These are phyloP conservation scores for Onthophagus sagittarius DNA, from an alignment of 2,888 invertebrate genomes.

Conservation along the genomic window DNA sequence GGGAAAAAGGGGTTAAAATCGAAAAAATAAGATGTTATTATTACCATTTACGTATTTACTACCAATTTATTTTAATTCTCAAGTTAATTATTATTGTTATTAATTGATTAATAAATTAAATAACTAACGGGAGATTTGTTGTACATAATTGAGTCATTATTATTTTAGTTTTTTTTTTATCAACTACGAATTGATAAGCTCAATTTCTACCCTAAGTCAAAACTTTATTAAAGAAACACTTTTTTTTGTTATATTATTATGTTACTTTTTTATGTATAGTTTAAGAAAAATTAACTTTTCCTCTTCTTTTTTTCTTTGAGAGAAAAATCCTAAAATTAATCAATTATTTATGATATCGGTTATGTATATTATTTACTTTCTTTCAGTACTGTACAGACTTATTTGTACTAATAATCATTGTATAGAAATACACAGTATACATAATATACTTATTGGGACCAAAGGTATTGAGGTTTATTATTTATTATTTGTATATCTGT, in stretches of 20 bases:
- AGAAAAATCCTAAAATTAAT: neutral
- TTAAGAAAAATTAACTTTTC: conserved; percentile 13
- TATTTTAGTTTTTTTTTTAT: conserved; percentile 22
- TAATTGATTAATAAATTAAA: conserved; percentile 3
- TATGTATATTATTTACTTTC: conserved; percentile 6
- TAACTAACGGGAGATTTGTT: conserved; percentile 6
- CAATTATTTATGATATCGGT: conserved; percentile 11
- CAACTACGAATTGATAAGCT: conserved; percentile 22
- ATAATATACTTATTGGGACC: conserved; percentile 38
- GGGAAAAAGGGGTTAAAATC: conserved; percentile 43
- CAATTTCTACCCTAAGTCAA: conserved; percentile 22
- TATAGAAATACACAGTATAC: conserved; percentile 18
- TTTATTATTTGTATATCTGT: conserved; percentile 40
- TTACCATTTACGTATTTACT: conserved; percentile 4
- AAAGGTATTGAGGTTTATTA: conserved; percentile 46
- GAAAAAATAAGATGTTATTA: conserved; percentile 10
- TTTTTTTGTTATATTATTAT: neutral
- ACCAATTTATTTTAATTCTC: neutral
- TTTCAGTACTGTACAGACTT: neutral
- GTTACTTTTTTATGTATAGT: conserved; percentile 2
- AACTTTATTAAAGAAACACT: conserved; percentile 8
- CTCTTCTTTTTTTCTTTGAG: conserved; percentile 11
- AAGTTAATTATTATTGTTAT: conserved; percentile 2
- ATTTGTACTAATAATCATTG: neutral
- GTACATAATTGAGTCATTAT: conserved; percentile 25